Conservation (phyloP, 2,113 vertebrate genomes). For the Gallinago paraguaiae region DNA sequence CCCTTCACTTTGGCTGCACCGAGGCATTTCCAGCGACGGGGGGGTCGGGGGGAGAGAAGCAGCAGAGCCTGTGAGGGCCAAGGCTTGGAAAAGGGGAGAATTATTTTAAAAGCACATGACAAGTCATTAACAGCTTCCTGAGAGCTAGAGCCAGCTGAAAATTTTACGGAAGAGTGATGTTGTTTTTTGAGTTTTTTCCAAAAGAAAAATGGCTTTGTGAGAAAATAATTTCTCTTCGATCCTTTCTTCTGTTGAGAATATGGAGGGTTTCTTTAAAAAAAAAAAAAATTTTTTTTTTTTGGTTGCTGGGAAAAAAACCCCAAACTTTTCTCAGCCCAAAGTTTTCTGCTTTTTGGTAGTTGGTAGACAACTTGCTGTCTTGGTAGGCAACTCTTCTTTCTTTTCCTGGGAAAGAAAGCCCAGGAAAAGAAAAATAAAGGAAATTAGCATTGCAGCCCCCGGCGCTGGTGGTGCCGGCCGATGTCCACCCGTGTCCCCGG, state of each 20-base stretch:
- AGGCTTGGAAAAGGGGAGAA: neutral
- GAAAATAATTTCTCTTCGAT: neutral
- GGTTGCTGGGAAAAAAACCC: neutral
- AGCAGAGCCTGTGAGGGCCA: neutral
- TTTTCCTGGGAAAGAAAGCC: neutral
- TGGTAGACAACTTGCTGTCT: neutral
- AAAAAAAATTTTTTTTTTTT: neutral
- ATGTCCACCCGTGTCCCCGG: accelerated
- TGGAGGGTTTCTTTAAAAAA: neutral
- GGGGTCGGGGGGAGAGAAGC: neutral
- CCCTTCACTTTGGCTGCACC: neutral
- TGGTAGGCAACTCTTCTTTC: too few relatives aligned
- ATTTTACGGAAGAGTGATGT: neutral
- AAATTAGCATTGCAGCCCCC: too few relatives aligned
- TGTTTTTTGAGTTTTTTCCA: neutral
- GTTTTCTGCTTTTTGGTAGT: neutral
- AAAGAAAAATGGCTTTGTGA: neutral
- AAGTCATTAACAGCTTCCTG: conserved; percentile 31
- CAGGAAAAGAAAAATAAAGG: neutral
- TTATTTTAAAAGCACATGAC: neutral
- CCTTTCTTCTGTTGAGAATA: neutral
- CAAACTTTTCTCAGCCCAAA: neutral
- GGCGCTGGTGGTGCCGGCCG: neutral
- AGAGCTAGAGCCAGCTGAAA: neutral
- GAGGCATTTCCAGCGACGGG: neutral